Percentiles rank a stretch among this genome's conserved stretches.
Conservation (phyloP, 2,888 invertebrate species). For the Harpalus rufipes region DNA sequence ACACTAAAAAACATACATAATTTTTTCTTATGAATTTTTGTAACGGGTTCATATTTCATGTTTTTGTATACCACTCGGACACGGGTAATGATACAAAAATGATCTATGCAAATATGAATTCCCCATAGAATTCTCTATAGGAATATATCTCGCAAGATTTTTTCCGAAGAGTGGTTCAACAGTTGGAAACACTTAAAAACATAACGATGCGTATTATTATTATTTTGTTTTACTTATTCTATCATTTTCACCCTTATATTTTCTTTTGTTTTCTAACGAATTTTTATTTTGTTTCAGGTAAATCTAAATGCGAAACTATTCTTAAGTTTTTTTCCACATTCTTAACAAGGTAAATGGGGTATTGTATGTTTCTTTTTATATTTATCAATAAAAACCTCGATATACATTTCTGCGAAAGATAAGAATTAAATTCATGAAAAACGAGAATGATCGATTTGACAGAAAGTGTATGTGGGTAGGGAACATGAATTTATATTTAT, state of each 20-base stretch:
- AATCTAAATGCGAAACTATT: neutral
- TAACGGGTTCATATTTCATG: too few species aligned
- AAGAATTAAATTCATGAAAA: neutral
- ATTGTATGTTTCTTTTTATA: neutral
- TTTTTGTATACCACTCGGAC: too few species aligned
- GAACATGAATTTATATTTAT: neutral
- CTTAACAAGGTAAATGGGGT: constrained; percentile 1
- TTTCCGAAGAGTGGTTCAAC: too few species aligned
- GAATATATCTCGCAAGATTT: too few species aligned
- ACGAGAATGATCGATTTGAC: constrained; percentile 1
- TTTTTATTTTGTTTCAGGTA: constrained; percentile 3
- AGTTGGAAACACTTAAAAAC: too few species aligned
- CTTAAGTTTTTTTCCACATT: neutral
- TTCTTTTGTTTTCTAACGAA: neutral
- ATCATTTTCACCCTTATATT: neutral
- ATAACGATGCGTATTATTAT: neutral
- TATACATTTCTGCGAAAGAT: constrained; percentile 1
- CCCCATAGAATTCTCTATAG: too few species aligned
- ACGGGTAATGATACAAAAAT: too few species aligned
- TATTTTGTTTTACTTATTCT: neutral
- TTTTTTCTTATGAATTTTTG: too few species aligned
- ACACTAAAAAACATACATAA: too few species aligned
- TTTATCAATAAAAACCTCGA: neutral
- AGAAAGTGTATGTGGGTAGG: neutral
- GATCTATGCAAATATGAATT: too few species aligned